Evolutionary conservation across 92 coral and sea anemone species (phyloP).

Genomic region (Actinostola sp.): DNA sequence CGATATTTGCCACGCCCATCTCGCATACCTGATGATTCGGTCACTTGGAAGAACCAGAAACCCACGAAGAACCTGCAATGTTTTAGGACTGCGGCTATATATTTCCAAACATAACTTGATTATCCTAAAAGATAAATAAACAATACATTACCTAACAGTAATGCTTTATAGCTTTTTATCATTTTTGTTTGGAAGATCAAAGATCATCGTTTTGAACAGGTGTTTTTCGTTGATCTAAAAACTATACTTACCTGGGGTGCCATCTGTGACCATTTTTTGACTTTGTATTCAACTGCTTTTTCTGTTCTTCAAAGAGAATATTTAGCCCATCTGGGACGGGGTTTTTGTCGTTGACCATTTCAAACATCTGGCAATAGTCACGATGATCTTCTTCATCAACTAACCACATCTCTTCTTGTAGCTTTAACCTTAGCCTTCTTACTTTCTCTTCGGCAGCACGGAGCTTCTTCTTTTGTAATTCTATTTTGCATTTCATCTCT

Average conservation of each 20-base stretch:
- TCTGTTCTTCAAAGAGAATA: not conserved
- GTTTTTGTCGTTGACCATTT: slow-evolving; percentile 5
- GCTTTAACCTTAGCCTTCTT: not conserved
- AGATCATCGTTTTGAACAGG: no score
- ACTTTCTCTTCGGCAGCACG: not conserved
- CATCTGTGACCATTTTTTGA: slow-evolving; percentile 6
- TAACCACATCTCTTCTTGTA: slow-evolving; percentile 26
- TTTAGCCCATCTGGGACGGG: not conserved
- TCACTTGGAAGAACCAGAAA: not conserved
- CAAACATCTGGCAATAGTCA: slow-evolving; percentile 28
- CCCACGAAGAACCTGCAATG: not conserved
- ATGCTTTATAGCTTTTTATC: no score
- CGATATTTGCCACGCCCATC: no score
- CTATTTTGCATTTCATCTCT: not conserved
- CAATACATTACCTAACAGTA: no score
- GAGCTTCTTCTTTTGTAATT: not conserved
- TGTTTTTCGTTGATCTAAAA: no score
- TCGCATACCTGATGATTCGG: not conserved
- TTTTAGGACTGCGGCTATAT: not conserved
- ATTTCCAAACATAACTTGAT: not conserved
- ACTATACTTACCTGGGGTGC: slow-evolving; percentile 12
- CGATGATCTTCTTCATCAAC: slow-evolving; percentile 29
- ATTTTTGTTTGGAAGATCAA: no score
- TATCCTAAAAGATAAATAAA: not conserved
- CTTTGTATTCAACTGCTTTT: not conserved